Evolutionary conservation across 1,140 invertebrate species (phyloP).

Genomic region (Drosophila sulfurigaster): DNA sequence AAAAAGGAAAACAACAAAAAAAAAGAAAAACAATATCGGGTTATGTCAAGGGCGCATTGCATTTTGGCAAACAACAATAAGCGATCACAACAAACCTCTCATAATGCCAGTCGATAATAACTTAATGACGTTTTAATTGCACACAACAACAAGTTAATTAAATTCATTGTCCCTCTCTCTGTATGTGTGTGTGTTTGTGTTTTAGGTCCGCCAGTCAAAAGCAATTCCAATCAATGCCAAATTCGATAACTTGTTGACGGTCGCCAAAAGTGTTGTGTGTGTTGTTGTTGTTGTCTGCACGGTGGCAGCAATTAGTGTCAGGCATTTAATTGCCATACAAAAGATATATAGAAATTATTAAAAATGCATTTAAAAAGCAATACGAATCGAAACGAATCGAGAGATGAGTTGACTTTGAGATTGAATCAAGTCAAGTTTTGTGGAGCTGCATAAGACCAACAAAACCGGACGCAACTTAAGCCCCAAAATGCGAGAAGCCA

Average conservation of each 20-base stretch:
- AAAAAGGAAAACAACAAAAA: no score
- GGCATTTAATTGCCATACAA: conserved; percentile 67
- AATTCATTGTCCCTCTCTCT: conserved; percentile 51
- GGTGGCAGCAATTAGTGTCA: conserved; percentile 78
- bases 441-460: conserved; percentile 11
- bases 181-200: conserved; percentile 33
- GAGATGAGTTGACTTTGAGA: background rate
- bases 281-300: conserved; percentile 35
- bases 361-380: conserved; percentile 53
- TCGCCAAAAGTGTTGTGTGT: conserved; percentile 39
- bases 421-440: conserved; percentile 18
- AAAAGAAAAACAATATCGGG: conserved; percentile 4
- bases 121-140: conserved; percentile 81
- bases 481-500: conserved; percentile 10
- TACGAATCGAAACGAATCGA: background rate
- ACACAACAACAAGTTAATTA: conserved; percentile 81
- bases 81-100: conserved; percentile 48
- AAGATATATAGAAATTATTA: conserved; percentile 58
- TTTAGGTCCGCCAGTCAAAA: conserved; percentile 63
- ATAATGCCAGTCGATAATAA: conserved; percentile 73
- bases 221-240: conserved; percentile 68
- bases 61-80: conserved; percentile 56
- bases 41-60: conserved; percentile 72
- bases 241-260: conserved; percentile 56
- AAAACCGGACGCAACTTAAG: conserved; percentile 26